Percentiles rank a stretch among this genome's conserved stretches.
Evolutionary conservation across 1,140 invertebrate genomes (phyloP).

Genomic region (Microplitis mediator): DNA sequence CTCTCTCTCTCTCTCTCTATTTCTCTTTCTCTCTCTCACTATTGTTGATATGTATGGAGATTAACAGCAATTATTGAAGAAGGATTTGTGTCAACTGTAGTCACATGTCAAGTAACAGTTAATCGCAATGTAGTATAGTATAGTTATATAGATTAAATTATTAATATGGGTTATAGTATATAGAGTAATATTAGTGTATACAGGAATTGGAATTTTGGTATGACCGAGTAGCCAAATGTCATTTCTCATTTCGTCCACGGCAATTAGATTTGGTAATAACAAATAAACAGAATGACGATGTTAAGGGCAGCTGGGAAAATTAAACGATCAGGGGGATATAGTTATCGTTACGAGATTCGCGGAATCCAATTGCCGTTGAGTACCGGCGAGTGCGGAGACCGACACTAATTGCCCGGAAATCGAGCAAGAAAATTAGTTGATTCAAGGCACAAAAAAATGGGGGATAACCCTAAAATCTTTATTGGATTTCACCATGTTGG

Average conservation of each 20-base stretch:
- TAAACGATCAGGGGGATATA: not conserved
- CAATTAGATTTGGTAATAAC: slow-evolving; percentile 52
- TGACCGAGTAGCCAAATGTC: slow-evolving; percentile 29
- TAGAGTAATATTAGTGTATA: too few relatives aligned
- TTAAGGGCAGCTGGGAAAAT: slow-evolving; percentile 9
- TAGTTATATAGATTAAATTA: too few relatives aligned
- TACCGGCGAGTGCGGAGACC: slow-evolving; percentile 29
- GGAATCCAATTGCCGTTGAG: slow-evolving; percentile 36
- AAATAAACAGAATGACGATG: slow-evolving; percentile 33
- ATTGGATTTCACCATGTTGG: not conserved
- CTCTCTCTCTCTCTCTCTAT: too few relatives aligned
- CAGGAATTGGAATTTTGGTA: too few relatives aligned
- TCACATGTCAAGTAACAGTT: too few relatives aligned
- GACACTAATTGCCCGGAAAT: slow-evolving; percentile 41
- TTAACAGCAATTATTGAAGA: too few relatives aligned
- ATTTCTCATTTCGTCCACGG: slow-evolving; percentile 39
- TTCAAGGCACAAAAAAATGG: not conserved
- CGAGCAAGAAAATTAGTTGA: slow-evolving; percentile 40
- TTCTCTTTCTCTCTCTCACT: too few relatives aligned
- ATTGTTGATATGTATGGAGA: too few relatives aligned
- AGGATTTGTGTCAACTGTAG: too few relatives aligned
- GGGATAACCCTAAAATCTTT: not conserved
- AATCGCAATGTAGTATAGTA: too few relatives aligned
- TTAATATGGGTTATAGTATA: too few relatives aligned
- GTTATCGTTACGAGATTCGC: slow-evolving; percentile 15